phyloP scores from a whole-genome alignment of 2,888 invertebrate genomes.

The Barypeithes pellucidus region DNA sequence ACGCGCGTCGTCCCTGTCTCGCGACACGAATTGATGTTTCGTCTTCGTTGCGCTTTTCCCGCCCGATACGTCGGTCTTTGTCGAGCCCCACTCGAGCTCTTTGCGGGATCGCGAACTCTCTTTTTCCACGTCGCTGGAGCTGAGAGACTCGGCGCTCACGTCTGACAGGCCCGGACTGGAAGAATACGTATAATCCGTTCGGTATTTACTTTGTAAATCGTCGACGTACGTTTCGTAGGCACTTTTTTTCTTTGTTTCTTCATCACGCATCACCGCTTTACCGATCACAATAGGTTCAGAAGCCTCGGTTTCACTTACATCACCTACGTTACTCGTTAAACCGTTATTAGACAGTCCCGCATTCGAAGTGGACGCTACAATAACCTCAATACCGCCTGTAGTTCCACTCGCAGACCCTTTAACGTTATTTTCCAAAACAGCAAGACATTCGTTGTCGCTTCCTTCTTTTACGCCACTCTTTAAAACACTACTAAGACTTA shows the following conservation, averaged over 20 bases:
- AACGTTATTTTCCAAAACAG: neutral
- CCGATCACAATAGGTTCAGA: constrained; percentile 9
- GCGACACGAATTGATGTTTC: constrained; percentile 11
- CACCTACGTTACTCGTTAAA: too few relatives aligned
- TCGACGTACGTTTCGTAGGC: constrained; percentile 22
- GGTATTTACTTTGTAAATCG: constrained; percentile 30
- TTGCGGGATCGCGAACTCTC: constrained; percentile 47
- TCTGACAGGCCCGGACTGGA: constrained; percentile 67
- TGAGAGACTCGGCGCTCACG: constrained; percentile 66
- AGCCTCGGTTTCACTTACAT: neutral
- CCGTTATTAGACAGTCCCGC: neutral
- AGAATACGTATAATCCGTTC: constrained; percentile 56
- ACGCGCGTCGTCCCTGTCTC: constrained; percentile 11
- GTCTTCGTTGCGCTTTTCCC: constrained; percentile 28
- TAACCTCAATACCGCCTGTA: neutral
- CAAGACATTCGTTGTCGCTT: neutral
- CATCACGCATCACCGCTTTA: neutral
- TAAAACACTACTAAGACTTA: constrained; percentile 13
- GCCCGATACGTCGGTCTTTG: constrained; percentile 16
- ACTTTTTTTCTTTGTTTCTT: constrained; percentile 11
- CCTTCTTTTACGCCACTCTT: constrained; percentile 3
- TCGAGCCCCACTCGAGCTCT: constrained; percentile 45
- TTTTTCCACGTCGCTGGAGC: constrained; percentile 65
- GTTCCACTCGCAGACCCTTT: neutral
- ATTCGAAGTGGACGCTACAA: neutral